Base-by-base conservation (phyloP, 2,113 vertebrate species). In the Chionodraco myersi region DNA sequence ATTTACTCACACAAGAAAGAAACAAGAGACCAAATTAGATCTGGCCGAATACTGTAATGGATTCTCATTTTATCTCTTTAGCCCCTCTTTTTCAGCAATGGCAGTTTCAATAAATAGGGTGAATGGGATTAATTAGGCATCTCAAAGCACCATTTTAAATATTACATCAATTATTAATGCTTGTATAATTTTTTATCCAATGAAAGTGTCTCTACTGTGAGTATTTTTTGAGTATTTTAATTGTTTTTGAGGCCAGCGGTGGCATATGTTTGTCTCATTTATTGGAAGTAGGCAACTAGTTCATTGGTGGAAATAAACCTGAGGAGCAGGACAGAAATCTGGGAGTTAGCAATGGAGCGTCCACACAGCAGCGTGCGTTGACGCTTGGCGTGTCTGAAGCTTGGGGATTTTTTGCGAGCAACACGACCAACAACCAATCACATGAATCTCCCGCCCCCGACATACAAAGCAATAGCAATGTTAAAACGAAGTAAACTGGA, bases 81-180 rank as follows among this genome's bases (percentile, higher is more conserved):
- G 48, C 61, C 49, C 30, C 21, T 23, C 18, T 36, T 80, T 51
- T 64, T 13, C 9, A 11, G 44, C 34, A 1, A 10, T 71, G 49
- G 15, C 83, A 63, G 67, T 34, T 84, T 72, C 59, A 86, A 52
- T 79, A 72, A 90, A 82, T 70, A 63, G 61, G 57, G 44, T 49
- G 51, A 79, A 70, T 30, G 49, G 53, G 68, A 82, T 80, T 82
- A 77, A 88, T 84, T 69, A 73, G 67, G 59, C 59, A 53, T 62
- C 58, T 81, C 63, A 76, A 78, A 79, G 74, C 21, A 53, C 72
- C 45, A 65, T 70, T 77, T 78, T 52, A 67, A 79, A 77, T 79
- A 73, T 52, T 53, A 49, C 67, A 67, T 79, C 21, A 76, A 79
- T 86, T 75, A 84, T 82, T 84, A 76, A 86, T 82, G 78, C 63